Conservation (phyloP, 2,797 vertebrate genomes). For the Tarsius wallacei region DNA sequence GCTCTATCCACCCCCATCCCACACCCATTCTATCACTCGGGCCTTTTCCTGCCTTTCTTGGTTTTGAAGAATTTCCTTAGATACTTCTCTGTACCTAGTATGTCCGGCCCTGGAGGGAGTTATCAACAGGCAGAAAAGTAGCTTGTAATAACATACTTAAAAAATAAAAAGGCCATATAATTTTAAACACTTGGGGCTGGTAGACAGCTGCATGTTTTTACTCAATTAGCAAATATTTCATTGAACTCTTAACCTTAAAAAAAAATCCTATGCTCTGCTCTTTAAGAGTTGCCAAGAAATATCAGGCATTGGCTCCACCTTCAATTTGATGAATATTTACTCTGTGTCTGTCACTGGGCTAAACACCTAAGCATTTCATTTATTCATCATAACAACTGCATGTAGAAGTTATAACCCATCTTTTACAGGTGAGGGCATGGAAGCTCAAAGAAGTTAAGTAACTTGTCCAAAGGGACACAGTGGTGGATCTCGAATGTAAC, state of each 20-base stretch:
- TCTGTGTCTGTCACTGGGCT: neutral
- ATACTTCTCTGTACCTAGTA: neutral
- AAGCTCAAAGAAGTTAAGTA: neutral
- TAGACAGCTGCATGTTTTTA: conserved; percentile 27
- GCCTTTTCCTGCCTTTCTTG: neutral
- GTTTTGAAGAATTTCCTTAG: neutral
- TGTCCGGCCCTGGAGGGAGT: neutral
- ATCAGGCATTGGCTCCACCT: neutral
- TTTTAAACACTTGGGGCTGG: neutral
- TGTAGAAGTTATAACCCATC: neutral
- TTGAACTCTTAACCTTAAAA: conserved; percentile 28
- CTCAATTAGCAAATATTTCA: conserved; percentile 39
- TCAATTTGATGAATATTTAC: conserved; percentile 38
- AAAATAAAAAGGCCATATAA: neutral
- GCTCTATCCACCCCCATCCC: neutral
- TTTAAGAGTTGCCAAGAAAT: conserved; percentile 11
- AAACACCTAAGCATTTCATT: conserved; percentile 7
- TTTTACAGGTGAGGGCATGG: neutral
- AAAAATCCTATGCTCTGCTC: neutral
- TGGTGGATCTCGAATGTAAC: neutral
- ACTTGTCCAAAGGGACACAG: neutral
- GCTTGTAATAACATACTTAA: conserved; percentile 44
- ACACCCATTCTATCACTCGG: neutral
- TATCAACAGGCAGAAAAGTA: neutral
- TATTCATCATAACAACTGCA: neutral